phyloP scores from a whole-genome alignment of 1,140 invertebrate genomes.

The Caenorhabditis briggsae region DNA sequence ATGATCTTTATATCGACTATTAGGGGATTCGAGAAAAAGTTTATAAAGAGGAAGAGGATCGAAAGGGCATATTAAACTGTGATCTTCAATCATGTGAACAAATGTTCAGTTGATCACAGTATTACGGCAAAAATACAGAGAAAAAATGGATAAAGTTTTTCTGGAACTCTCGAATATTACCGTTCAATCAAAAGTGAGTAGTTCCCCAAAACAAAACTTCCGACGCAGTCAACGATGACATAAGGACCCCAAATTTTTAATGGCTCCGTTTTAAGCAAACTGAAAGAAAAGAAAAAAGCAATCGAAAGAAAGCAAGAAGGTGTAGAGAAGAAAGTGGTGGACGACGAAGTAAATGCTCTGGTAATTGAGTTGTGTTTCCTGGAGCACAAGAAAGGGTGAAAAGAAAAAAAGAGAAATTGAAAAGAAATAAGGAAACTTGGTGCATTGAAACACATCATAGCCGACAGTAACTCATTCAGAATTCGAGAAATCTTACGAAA shows the following conservation, averaged over 20 bases:
- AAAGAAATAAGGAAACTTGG: neutral
- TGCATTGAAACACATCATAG: neutral
- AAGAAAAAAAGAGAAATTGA: neutral
- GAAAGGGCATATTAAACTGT: slow-evolving; percentile 20
- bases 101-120: neutral
- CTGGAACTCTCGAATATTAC: neutral
- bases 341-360: slow-evolving; percentile 31
- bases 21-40: neutral
- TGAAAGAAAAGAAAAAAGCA: slow-evolving; percentile 30
- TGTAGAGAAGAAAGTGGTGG: neutral
- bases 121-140: neutral
- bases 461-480: neutral
- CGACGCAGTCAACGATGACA: neutral
- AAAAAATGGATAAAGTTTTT: neutral
- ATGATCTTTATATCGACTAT: slow-evolving; percentile 41
- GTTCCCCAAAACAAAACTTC: neutral
- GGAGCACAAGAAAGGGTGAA: slow-evolving; percentile 3
- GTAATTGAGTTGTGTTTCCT: slow-evolving; percentile 56
- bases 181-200: slow-evolving; percentile 37
- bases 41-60: neutral
- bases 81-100: slow-evolving; percentile 36
- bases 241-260: neutral
- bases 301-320: slow-evolving; percentile 15
- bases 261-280: slow-evolving; percentile 25
- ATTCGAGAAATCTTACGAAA: neutral